Evolutionary conservation across 2,113 vertebrate genomes (phyloP).

Genomic region (Hucho hucho): DNA sequence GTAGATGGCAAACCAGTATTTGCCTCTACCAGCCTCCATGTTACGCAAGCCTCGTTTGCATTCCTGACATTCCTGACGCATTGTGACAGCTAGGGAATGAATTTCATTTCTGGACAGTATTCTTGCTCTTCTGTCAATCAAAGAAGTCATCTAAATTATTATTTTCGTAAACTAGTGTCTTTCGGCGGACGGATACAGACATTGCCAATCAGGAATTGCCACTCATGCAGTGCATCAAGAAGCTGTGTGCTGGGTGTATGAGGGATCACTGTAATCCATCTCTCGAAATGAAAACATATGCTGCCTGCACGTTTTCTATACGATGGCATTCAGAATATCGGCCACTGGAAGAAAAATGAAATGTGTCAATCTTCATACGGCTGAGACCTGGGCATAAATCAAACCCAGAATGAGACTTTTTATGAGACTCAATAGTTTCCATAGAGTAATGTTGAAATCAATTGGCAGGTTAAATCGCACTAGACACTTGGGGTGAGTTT

Average conservation of each 20-base stretch:
- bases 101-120: constrained; percentile 41
- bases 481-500: constrained; percentile 4
- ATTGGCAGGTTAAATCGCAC: constrained; percentile 27
- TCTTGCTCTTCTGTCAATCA: not conserved
- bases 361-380: constrained; percentile 60
- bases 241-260: constrained; percentile 35
- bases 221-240: constrained; percentile 42
- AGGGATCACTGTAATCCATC: constrained; percentile 54
- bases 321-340: constrained; percentile 42
- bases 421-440: constrained; percentile 29
- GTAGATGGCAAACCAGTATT: constrained; percentile 3
- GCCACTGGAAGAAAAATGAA: constrained; percentile 46
- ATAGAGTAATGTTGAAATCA: constrained; percentile 33
- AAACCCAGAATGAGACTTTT: constrained; percentile 13
- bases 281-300: constrained; percentile 57
- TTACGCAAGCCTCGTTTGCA: constrained; percentile 29
- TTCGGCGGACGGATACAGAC: constrained; percentile 20
- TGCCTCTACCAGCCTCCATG: not conserved
- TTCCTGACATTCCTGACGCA: constrained; percentile 43
- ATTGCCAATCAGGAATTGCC: constrained; percentile 36
- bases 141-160: constrained; percentile 49
- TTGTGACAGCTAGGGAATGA: constrained; percentile 40
- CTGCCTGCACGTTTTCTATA: constrained; percentile 46
- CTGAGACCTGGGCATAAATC: constrained; percentile 6
- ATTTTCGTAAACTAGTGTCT: constrained; percentile 3